Conservation (phyloP, 2,797 vertebrate species). For the Eupleurogrammus muticus region DNA sequence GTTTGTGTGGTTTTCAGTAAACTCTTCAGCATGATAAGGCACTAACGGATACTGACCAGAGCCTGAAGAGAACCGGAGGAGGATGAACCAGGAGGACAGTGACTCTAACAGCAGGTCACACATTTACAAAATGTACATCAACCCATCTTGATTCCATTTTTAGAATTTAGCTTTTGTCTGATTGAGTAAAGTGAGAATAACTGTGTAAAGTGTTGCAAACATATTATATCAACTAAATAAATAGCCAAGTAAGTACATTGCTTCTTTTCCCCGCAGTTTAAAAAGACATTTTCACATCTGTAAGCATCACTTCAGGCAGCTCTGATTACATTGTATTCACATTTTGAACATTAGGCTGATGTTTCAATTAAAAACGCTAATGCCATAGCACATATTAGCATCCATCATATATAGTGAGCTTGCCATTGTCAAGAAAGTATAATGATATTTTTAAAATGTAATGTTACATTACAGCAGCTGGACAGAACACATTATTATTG, state of each 20-base stretch:
- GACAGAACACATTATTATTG: background rate
- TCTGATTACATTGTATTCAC: background rate
- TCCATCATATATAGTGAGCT: background rate
- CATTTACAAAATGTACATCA: constrained; percentile 33
- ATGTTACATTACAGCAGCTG: background rate
- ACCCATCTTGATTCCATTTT: constrained; percentile 36
- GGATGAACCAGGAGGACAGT: constrained; percentile 70
- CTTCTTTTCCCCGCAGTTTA: background rate
- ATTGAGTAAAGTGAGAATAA: constrained; percentile 11
- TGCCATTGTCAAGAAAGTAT: background rate
- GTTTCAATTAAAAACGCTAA: background rate
- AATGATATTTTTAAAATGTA: background rate
- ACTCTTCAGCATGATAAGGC: constrained; percentile 61
- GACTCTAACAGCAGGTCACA: constrained; percentile 47
- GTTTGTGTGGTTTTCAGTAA: constrained; percentile 48
- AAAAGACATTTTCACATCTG: background rate
- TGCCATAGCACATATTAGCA: background rate
- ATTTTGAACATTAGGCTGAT: background rate
- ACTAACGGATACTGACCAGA: constrained; percentile 57
- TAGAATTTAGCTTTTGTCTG: constrained; percentile 3
- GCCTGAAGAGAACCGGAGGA: constrained; percentile 33
- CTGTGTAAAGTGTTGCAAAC: background rate
- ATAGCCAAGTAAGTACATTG: background rate
- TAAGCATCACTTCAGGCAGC: background rate
- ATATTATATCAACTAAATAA: constrained; percentile 4